phyloP scores from a whole-genome alignment of 2,113 vertebrate genomes.

The Cyprinodon brontotheroides region DNA sequence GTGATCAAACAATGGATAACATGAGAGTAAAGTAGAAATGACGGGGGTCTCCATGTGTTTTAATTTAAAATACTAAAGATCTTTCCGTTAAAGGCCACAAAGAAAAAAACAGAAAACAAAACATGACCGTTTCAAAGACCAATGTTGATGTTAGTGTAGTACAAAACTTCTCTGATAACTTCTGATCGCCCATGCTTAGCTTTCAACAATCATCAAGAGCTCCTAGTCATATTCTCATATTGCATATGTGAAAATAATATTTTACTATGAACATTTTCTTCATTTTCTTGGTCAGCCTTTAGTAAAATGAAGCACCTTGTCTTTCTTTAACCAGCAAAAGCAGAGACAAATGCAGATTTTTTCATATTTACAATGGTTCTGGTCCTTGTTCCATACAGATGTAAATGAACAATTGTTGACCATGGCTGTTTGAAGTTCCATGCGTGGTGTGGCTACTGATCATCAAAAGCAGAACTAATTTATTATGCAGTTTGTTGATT shows the following conservation, averaged over 20 bases:
- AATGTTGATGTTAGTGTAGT: not conserved
- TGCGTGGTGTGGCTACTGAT: constrained; percentile 58
- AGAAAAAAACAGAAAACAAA: not conserved
- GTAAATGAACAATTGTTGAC: constrained; percentile 61
- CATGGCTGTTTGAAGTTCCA: constrained; percentile 57
- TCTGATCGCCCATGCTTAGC: constrained; percentile 17
- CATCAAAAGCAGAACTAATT: constrained; percentile 69
- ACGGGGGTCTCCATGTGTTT: not conserved
- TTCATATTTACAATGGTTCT: constrained; percentile 20
- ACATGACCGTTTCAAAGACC: not conserved
- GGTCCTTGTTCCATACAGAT: constrained; percentile 51
- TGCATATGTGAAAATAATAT: too few species aligned
- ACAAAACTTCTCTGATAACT: constrained; percentile 29
- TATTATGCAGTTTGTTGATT: constrained; percentile 73
- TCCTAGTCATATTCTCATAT: constrained; percentile 29
- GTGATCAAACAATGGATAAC: not conserved
- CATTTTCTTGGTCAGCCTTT: constrained; percentile 20
- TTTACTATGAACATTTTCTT: constrained; percentile 1
- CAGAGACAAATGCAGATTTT: constrained; percentile 35
- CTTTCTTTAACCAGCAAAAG: constrained; percentile 5
- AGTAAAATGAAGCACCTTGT: constrained; percentile 23
- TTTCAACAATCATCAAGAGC: constrained; percentile 4
- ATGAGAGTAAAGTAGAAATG: not conserved
- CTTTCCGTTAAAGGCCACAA: not conserved
- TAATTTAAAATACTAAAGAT: not conserved